phyloP scores from a whole-genome alignment of 1,140 invertebrate genomes.

The Bicyclus anynana region DNA sequence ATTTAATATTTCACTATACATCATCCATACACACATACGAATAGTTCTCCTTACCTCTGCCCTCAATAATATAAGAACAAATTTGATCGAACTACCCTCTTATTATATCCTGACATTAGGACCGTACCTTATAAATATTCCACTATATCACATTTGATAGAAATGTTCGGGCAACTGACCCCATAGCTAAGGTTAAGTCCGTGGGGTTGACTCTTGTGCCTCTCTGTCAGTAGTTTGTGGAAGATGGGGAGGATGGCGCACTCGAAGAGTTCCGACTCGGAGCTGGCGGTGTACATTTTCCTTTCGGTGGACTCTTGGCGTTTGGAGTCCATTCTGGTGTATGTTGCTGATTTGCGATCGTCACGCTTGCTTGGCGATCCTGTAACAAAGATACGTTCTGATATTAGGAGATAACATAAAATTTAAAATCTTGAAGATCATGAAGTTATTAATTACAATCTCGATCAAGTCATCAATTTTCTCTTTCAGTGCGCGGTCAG shows the following conservation, averaged over 20 bases:
- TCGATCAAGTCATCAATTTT: no score
- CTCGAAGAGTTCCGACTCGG: slow-evolving; percentile 88
- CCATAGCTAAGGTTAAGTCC: slow-evolving; percentile 85
- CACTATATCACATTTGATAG: slow-evolving; percentile 96
- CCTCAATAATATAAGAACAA: no score
- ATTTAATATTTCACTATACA: no score
- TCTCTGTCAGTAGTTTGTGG: slow-evolving; percentile 90
- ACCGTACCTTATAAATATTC: slow-evolving; percentile 87
- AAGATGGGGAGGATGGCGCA: slow-evolving; percentile 92
- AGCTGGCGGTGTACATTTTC: slow-evolving; percentile 87
- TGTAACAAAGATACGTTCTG: slow-evolving; percentile 28
- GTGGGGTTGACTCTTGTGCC: slow-evolving; percentile 82
- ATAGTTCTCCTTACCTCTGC: no score
- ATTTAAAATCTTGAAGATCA: no score
- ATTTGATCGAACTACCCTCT: no score
- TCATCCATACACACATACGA: no score
- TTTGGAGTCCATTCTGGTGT: slow-evolving; percentile 55
- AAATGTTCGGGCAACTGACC: slow-evolving; percentile 94
- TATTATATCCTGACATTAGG: no score
- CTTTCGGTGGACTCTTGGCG: slow-evolving; percentile 62
- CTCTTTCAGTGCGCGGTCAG: no score
- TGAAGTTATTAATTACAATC: no score
- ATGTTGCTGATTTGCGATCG: slow-evolving; percentile 62
- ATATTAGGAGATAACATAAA: no score
- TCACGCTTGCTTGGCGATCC: slow-evolving; percentile 59